Evolutionary conservation across 2,797 vertebrate species (phyloP), one percentile per base, ranked within the genome.

Genomic region (Phalloptychus januarius): DNA sequence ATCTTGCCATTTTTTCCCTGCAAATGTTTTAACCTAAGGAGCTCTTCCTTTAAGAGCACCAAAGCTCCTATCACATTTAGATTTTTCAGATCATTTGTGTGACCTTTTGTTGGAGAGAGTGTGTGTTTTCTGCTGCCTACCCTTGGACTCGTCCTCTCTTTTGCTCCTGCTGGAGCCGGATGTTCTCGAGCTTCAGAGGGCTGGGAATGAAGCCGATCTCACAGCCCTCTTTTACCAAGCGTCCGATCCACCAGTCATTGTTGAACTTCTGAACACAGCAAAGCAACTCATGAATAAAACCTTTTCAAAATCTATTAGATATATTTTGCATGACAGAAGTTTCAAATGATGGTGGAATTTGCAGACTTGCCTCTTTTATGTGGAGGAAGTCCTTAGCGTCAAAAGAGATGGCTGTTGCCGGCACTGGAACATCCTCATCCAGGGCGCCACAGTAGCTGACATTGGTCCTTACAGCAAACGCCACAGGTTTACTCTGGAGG

Each of bases 381-480:
- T 99, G 98, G 42, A 99, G 97, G 92, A 99, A 99, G 95, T 99
- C 98, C 96, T 99, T 99, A 93, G 97, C 96, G 86, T 99, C 98
- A 63, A 99, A 99, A 78, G 98, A 98, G 93, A 99, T 96, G 85
- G 97, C 97, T 0, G 97, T 98, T 88, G 98, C 97, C 0, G 97
- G 96, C 70, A 99, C 97, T 42, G 98, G 98, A 75, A 98, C 97
- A 88, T 99, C 98, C 92, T 98, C 98, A 76, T 99, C 98, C 93
- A 99, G 93, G 58, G 97, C 98, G 0, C 98, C 98, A 2, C 98
- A 99, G 94, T 98, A 99, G 92, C 97, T 98, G 90, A 99, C 97
- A 1, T 99, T 99, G 23, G 98, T 99, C 95, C 97, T 98, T 87
- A 99, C 98, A 4, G 98, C 98, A 89, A 99, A 99, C 0, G 98